Percentiles rank a stretch among this genome's conserved stretches.
These are phyloP conservation scores for Vespertilio murinus DNA, from an alignment of 2,797 vertebrate species.

Conservation along the genomic window DNA sequence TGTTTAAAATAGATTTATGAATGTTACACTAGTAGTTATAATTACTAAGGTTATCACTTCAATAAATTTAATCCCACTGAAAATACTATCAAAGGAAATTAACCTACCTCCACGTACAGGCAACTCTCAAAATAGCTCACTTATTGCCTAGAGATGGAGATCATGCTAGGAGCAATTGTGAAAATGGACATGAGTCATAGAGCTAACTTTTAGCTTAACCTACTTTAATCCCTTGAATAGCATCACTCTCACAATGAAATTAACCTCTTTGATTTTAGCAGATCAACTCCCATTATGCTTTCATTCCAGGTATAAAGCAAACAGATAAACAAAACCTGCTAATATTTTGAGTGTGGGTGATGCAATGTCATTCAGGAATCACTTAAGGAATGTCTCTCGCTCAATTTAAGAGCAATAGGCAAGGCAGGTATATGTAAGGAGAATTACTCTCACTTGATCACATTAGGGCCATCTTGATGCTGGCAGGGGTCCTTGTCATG, in stretches of 20 bases:
- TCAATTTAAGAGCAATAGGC: constrained; percentile 33
- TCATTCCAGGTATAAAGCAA: constrained; percentile 45
- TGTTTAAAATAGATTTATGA: constrained; percentile 65
- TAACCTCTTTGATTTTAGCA: constrained; percentile 56
- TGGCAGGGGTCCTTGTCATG: background rate
- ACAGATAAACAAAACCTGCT: constrained; percentile 43
- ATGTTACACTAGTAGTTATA: constrained; percentile 36
- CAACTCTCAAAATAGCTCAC: constrained; percentile 51
- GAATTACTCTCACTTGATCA: background rate
- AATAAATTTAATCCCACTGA: constrained; percentile 53
- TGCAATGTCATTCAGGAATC: background rate
- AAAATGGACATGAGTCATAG: constrained; percentile 51
- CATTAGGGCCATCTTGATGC: background rate
- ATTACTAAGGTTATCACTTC: constrained; percentile 60
- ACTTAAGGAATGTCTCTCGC: background rate
- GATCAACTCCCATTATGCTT: background rate
- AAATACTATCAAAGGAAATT: constrained; percentile 55
- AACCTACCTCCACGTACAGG: constrained; percentile 18
- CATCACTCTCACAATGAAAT: constrained; percentile 31
- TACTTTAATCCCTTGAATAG: background rate
- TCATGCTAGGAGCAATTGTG: background rate
- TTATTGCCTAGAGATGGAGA: constrained; percentile 17
- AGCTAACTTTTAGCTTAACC: constrained; percentile 13
- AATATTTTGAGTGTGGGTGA: constrained; percentile 25
- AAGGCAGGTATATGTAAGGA: background rate